These are phyloP conservation scores for Oedothorax gibbosus DNA, from an alignment of 1,140 invertebrate genomes.

Conservation along the genomic window DNA sequence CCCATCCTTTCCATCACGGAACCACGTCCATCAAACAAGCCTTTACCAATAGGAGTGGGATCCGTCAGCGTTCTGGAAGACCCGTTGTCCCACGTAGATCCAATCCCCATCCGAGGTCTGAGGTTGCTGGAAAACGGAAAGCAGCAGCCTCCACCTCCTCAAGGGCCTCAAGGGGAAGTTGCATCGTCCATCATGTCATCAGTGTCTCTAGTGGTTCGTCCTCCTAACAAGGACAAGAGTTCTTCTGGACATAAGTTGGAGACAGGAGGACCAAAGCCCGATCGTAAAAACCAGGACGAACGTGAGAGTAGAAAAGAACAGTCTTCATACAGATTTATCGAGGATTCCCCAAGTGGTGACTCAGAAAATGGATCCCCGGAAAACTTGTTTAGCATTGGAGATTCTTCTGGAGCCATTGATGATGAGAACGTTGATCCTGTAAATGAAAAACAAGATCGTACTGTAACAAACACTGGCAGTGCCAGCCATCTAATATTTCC, in stretches of 20 bases:
- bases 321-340: constrained; percentile 25
- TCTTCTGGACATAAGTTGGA: background rate
- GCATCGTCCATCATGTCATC: constrained; percentile 56
- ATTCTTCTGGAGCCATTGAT: background rate
- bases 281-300: background rate
- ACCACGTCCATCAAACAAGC: background rate
- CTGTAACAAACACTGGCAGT: background rate
- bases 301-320: background rate
- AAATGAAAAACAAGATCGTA: background rate
- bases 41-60: constrained; percentile 24
- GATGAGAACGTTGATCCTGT: background rate
- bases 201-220: constrained; percentile 37
- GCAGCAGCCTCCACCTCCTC: background rate
- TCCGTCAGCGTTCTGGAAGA: constrained; percentile 46
- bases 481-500: background rate
- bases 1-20: background rate
- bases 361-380: too few relatives aligned
- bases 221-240: constrained; percentile 10
- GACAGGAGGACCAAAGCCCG: background rate
- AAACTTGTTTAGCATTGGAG: background rate
- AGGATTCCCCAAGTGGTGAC: background rate
- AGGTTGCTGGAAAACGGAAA: background rate
- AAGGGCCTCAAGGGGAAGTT: constrained; percentile 8
- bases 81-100: constrained; percentile 42
- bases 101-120: constrained; percentile 14